Evolutionary conservation across 2,113 vertebrate species (phyloP).

Genomic region (Anarrhichthys ocellatus): DNA sequence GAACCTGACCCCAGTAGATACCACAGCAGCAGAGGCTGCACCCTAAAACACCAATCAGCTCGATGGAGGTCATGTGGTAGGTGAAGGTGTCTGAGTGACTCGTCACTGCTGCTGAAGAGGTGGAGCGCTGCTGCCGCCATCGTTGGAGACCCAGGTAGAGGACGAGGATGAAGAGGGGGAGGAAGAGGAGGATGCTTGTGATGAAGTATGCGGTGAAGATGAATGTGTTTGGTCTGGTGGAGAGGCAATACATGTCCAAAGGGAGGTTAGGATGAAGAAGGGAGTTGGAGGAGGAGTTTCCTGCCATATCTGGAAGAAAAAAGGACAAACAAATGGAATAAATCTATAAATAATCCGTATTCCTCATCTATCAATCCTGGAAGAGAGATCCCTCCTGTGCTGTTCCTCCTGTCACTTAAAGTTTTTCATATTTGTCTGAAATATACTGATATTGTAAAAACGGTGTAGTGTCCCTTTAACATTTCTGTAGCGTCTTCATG

Average conservation of each 20-base stretch:
- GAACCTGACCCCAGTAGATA: accelerated
- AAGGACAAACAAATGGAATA: neutral
- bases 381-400: no score
- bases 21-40: neutral
- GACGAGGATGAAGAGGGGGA: slow-evolving; percentile 18
- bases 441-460: no score
- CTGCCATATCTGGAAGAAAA: slow-evolving; percentile 4
- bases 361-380: no score
- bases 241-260: accelerated
- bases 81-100: slow-evolving; percentile 22
- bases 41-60: neutral
- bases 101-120: neutral
- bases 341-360: no score
- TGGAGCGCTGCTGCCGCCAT: neutral
- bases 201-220: accelerated
- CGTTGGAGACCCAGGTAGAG: slow-evolving; percentile 13
- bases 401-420: no score
- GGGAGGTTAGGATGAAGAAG: no score
- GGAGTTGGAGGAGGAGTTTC: neutral
- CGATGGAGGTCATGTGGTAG: slow-evolving; percentile 23
- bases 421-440: no score
- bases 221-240: neutral
- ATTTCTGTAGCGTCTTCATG: no score
- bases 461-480: no score
- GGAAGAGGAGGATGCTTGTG: neutral